These are phyloP conservation scores for Takifugu bimaculatus DNA, from an alignment of 2,113 vertebrate genomes.

Conservation along the genomic window DNA sequence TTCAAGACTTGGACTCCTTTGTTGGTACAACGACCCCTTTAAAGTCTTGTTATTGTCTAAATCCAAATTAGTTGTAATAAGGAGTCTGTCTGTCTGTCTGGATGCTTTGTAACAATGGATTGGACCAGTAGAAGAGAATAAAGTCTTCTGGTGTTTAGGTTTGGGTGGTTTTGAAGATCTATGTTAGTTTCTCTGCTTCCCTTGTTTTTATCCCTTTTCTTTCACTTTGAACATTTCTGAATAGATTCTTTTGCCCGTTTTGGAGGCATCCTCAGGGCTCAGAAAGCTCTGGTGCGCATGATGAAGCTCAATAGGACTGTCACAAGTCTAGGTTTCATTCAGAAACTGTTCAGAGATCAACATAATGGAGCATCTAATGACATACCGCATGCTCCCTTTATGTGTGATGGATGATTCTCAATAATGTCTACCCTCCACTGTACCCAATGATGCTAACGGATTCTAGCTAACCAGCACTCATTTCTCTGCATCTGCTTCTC, in stretches of 20 bases:
- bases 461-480: no score
- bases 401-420: no score
- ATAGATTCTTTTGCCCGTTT: constrained; percentile 6
- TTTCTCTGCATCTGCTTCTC: no score
- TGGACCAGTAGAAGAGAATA: constrained; percentile 6
- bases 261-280: constrained; percentile 27
- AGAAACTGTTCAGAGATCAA: constrained; percentile 6
- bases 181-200: not conserved
- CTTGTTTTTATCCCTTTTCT: constrained; percentile 12
- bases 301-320: constrained; percentile 20
- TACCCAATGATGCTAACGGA: no score
- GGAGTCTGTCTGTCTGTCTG: constrained; percentile 23
- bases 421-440: no score
- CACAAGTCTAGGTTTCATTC: constrained; percentile 25
- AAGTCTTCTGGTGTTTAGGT: constrained; percentile 5
- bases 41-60: constrained; percentile 53
- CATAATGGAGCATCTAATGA: not conserved
- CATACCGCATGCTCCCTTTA: no score
- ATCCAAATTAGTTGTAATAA: constrained; percentile 55
- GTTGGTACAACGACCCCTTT: constrained; percentile 50
- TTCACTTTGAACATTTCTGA: no score
- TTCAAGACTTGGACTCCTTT: constrained; percentile 26
- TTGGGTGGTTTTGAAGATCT: no score
- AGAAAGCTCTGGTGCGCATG: constrained; percentile 3
- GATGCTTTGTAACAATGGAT: constrained; percentile 10